These are phyloP conservation scores for Amphiura filiformis DNA, from an alignment of 35 echinoderm and acorn worm species.

Conservation along the genomic window DNA sequence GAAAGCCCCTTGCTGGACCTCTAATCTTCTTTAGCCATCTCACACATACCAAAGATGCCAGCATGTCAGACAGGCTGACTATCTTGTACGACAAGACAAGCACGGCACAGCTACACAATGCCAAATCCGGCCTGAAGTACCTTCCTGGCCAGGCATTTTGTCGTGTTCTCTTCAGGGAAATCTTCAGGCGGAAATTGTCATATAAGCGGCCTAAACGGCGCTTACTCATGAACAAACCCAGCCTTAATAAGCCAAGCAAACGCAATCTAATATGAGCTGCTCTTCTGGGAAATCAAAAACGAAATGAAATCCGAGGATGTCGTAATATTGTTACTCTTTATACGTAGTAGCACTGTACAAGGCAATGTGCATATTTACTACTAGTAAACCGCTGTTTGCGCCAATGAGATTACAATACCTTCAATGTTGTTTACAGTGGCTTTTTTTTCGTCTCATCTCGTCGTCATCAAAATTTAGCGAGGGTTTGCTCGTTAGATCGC, in stretches of 20 bases:
- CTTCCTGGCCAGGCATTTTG: background rate
- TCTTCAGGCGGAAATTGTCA: background rate
- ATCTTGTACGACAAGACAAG: conserved; percentile 6
- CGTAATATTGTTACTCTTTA: background rate
- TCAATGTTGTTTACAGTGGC: background rate
- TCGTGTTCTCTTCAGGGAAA: background rate
- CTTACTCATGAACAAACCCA: conserved; percentile 1
- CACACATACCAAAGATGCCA: no score
- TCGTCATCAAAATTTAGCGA: background rate
- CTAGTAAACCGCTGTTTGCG: background rate
- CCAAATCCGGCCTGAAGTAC: background rate
- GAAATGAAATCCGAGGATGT: background rate
- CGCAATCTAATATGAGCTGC: background rate
- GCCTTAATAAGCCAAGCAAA: background rate
- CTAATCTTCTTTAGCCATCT: no score
- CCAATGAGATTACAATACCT: background rate
- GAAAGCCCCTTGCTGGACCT: no score
- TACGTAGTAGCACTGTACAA: background rate
- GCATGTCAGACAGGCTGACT: background rate
- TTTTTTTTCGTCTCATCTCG: background rate
- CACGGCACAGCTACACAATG: background rate
- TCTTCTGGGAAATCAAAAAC: background rate
- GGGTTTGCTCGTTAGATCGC: background rate
- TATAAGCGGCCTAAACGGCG: background rate
- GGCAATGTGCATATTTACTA: background rate